phyloP scores from a whole-genome alignment of 2,888 invertebrate species.

The Cataglyphis altisquamis region DNA sequence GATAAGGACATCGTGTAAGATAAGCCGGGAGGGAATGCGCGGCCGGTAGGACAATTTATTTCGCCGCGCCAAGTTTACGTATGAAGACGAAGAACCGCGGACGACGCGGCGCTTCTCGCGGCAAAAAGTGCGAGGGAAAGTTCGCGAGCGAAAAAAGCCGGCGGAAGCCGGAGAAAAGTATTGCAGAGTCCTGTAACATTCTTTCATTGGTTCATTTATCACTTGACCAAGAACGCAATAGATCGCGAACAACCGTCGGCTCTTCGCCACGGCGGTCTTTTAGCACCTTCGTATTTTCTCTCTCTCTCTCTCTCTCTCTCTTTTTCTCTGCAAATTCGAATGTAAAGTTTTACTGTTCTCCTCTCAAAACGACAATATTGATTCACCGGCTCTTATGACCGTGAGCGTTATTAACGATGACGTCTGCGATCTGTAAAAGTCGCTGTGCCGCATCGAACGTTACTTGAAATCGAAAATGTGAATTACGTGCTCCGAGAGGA shows the following conservation, averaged over 20 bases:
- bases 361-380: conserved; percentile 51
- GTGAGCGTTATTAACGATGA: conserved; percentile 32
- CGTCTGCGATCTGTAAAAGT: conserved; percentile 38
- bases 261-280: conserved; percentile 58
- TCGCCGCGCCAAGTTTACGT: conserved; percentile 21
- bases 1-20: neutral
- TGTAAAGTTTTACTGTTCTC: conserved; percentile 50
- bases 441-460: conserved; percentile 14
- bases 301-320: neutral
- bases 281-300: conserved; percentile 59
- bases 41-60: conserved; percentile 15
- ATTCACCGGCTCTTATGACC: conserved; percentile 24
- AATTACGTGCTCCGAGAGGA: conserved; percentile 15
- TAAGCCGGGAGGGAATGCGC: neutral
- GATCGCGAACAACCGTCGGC: conserved; percentile 37
- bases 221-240: conserved; percentile 66
- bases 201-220: conserved; percentile 70
- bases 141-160: conserved; percentile 54
- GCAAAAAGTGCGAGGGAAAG: neutral
- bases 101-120: conserved; percentile 3
- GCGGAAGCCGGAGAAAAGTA: conserved; percentile 59
- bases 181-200: conserved; percentile 66
- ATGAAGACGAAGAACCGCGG: conserved; percentile 20
- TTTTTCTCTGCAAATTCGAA: conserved; percentile 50
- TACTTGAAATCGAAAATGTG: conserved; percentile 34